Evolutionary conservation across 2,113 vertebrate genomes (phyloP).

Genomic region (Pachyramphus minor): DNA sequence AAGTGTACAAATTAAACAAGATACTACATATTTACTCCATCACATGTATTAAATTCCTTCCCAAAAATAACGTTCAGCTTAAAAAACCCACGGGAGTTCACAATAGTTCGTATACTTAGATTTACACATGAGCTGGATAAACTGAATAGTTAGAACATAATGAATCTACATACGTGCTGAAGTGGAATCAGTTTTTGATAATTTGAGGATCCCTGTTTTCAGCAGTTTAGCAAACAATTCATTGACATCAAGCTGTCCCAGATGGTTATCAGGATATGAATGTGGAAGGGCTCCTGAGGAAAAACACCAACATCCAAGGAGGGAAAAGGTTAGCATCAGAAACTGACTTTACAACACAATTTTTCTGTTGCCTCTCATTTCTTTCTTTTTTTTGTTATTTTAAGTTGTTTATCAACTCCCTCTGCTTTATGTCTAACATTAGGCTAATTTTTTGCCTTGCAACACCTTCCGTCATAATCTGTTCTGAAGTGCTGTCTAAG

Average conservation of each 20-base stretch:
- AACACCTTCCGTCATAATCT: not conserved
- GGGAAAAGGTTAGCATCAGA: not conserved
- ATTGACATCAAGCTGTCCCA: slow-evolving; percentile 95
- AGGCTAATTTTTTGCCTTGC: not conserved
- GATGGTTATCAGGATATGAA: slow-evolving; percentile 89
- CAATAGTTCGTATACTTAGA: not conserved
- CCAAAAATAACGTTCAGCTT: not conserved
- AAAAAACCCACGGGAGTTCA: not conserved
- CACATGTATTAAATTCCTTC: not conserved
- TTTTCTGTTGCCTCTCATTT: not conserved
- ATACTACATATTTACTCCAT: not conserved
- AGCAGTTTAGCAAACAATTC: slow-evolving; percentile 92
- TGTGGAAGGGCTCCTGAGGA: slow-evolving; percentile 66
- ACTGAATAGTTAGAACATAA: not conserved
- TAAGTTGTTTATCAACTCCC: not conserved
- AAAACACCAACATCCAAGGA: not conserved
- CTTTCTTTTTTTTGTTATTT: not conserved
- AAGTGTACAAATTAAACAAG: not conserved
- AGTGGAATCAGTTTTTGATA: slow-evolving; percentile 74
- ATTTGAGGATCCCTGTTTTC: slow-evolving; percentile 89
- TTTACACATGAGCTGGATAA: not conserved
- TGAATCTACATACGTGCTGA: slow-evolving; percentile 65
- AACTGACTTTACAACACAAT: not conserved
- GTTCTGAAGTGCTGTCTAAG: not conserved
- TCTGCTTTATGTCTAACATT: not conserved